Percentiles rank a stretch among this genome's conserved stretches.
phyloP scores from a whole-genome alignment of 2,797 vertebrate genomes.

The Rhyacichthys aspro region DNA sequence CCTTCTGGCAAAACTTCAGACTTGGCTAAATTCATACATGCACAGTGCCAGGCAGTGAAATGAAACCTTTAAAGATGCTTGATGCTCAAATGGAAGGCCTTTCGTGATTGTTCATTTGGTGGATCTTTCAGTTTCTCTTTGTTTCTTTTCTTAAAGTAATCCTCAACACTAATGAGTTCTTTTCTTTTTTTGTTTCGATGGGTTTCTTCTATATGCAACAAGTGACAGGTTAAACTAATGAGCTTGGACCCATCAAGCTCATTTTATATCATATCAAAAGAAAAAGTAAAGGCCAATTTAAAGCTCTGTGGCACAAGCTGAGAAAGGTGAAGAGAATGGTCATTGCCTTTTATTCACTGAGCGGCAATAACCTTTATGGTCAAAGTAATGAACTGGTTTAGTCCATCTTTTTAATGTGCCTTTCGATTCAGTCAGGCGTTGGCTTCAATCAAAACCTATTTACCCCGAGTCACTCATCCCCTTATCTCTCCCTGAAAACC shows the following conservation, averaged over 20 bases:
- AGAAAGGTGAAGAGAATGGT: slow-evolving; percentile 76
- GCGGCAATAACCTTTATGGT: slow-evolving; percentile 78
- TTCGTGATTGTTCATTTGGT: too few species aligned
- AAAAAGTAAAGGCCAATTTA: slow-evolving; percentile 73
- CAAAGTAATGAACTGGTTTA: slow-evolving; percentile 76
- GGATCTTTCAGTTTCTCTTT: slow-evolving; percentile 5
- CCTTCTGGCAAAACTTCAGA: slow-evolving; percentile 50
- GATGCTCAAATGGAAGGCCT: not conserved
- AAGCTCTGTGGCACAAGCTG: slow-evolving; percentile 64
- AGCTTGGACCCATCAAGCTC: slow-evolving; percentile 62
- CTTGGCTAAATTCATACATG: slow-evolving; percentile 49
- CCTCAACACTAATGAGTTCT: slow-evolving; percentile 8
- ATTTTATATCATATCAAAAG: slow-evolving; percentile 67
- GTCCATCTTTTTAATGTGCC: slow-evolving; percentile 75
- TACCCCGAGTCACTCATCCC: slow-evolving; percentile 74
- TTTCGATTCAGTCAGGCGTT: slow-evolving; percentile 69
- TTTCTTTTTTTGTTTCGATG: slow-evolving; percentile 26
- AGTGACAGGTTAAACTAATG: slow-evolving; percentile 69
- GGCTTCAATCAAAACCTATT: slow-evolving; percentile 77
- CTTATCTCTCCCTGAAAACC: slow-evolving; percentile 69
- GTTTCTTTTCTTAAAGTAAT: slow-evolving; percentile 9
- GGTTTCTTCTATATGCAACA: slow-evolving; percentile 50
- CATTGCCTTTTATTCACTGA: slow-evolving; percentile 75
- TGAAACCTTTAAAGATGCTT: slow-evolving; percentile 10
- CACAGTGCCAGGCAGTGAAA: slow-evolving; percentile 35